These are phyloP conservation scores for Dryococelus australis DNA, from an alignment of 2,888 invertebrate species.

Conservation along the genomic window DNA sequence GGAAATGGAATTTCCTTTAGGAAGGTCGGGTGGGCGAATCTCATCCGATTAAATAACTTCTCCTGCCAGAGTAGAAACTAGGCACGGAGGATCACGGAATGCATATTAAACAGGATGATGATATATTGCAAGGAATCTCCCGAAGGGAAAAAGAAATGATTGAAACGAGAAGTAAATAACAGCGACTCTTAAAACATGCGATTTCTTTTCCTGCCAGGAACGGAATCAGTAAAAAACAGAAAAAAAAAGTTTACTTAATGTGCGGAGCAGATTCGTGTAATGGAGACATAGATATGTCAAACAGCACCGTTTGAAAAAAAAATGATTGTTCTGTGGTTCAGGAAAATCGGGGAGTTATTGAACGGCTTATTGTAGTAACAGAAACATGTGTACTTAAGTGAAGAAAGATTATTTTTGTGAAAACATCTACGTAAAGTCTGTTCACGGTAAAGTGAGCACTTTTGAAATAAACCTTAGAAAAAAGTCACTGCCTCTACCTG, in stretches of 20 bases:
- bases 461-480: no score
- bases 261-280: no score
- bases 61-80: neutral
- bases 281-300: no score
- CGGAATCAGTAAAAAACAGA: neutral
- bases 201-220: neutral
- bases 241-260: neutral
- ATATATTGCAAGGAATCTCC: neutral
- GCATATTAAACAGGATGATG: neutral
- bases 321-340: no score
- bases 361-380: no score
- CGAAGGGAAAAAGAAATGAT: neutral
- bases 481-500: no score
- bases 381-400: no score
- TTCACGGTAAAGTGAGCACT: no score
- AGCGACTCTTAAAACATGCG: neutral
- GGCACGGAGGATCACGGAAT: neutral
- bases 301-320: no score
- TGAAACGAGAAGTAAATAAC: neutral
- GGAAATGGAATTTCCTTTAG: neutral
- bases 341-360: no score
- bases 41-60: neutral
- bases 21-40: neutral
- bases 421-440: no score
- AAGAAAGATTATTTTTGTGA: no score